Percentiles rank a stretch among this genome's conserved stretches.
These are phyloP conservation scores for Melanostoma mellinum DNA, from an alignment of 2,888 invertebrate genomes.

Conservation along the genomic window DNA sequence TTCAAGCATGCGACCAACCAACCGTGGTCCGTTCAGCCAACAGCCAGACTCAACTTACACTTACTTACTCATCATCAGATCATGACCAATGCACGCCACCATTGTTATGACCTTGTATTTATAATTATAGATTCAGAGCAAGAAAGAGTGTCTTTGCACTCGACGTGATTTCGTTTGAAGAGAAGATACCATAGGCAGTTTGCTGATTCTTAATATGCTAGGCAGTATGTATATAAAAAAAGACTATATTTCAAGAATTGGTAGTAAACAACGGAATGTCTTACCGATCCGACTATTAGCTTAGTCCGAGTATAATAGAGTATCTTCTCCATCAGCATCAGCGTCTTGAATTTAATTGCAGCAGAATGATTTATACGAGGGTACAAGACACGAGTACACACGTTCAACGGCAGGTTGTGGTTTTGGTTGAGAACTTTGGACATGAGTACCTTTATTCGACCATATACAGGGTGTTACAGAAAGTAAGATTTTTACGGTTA, in stretches of 20 bases:
- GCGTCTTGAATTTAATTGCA: conserved; percentile 37
- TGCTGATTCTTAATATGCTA: conserved; percentile 5
- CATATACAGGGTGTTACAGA: conserved; percentile 5
- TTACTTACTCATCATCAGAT: conserved; percentile 37
- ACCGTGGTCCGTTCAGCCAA: conserved; percentile 21
- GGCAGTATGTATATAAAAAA: not conserved
- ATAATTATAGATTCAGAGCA: conserved; percentile 72
- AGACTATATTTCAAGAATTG: not conserved
- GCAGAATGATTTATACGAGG: conserved; percentile 50
- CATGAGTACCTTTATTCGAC: conserved; percentile 11
- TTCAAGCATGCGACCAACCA: conserved; percentile 5
- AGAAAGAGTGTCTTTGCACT: conserved; percentile 72
- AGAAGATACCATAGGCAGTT: not conserved
- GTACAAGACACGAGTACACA: not conserved
- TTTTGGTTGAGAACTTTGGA: conserved; percentile 7
- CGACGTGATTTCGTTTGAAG: conserved; percentile 27
- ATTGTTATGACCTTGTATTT: conserved; percentile 67
- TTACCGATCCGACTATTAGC: conserved; percentile 16
- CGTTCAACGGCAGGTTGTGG: conserved; percentile 18
- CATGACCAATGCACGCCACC: conserved; percentile 66
- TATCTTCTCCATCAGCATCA: not conserved
- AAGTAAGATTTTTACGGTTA: conserved; percentile 6
- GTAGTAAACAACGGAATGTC: not conserved
- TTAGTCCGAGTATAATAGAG: conserved; percentile 1
- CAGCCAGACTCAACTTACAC: conserved; percentile 13